Base-by-base conservation (phyloP, 2,113 vertebrate genomes). In the Mirounga angustirostris region DNA sequence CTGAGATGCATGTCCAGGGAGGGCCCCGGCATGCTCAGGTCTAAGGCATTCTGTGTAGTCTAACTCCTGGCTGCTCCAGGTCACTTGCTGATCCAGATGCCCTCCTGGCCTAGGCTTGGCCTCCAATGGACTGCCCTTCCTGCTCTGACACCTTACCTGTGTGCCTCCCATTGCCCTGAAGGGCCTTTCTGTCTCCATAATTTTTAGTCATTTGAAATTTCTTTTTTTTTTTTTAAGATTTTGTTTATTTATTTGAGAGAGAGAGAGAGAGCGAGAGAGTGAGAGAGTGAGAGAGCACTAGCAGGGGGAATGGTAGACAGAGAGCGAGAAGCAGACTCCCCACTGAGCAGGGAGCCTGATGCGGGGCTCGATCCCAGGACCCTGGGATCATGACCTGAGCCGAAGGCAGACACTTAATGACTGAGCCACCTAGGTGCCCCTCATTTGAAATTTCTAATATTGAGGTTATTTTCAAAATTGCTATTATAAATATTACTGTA, bases 401-500 rank as follows among this genome's bases (percentile, higher is more conserved):
- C 14, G 14, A 30, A 65, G 28, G 63, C 63, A 33, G 63, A 65
- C 30, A 0, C 28, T 65, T 65, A 65, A 65, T 5, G 63, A 65
- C 28, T 65, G 63, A 65, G 63, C 28, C 63, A 33, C 28, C 63
- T 13, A 65, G 63, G 28, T 0, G 2, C 14, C 28, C 63, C 63
- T 56, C 5, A 76, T 83, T 87, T 81, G 4, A 73, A 73, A 87
- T 56, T 24, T 74, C 50, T 82, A 89, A 33, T 89, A 76, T 83
- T 4, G 46, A 58, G 3, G 0, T 76, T 83, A 58, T 93, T 40
- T 96, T 83, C 7, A 67, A 40, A 93, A 50, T 74, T 63, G 36
- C 5, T 80, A 33, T 30, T 74, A 88, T 22, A 21, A 81, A 63
- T 11, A 14, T 1, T 73, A 24, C 11, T 56, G 4, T 46, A 56